These are phyloP conservation scores for Cephus pygmeus DNA, from an alignment of 2,888 invertebrate genomes.

Conservation along the genomic window DNA sequence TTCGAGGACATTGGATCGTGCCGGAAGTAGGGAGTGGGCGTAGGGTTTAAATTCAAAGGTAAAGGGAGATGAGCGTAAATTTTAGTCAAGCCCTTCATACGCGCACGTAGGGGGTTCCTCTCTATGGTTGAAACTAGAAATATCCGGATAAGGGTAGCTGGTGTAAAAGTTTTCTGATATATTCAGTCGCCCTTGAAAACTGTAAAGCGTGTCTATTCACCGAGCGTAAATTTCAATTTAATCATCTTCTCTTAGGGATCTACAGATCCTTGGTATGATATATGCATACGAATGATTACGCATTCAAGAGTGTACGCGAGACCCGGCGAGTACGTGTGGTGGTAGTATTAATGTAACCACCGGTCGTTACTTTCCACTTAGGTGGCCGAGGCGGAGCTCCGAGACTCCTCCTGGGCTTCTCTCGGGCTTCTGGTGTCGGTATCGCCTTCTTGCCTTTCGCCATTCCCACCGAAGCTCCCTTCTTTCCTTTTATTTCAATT, in stretches of 20 bases:
- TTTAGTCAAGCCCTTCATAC: not conserved
- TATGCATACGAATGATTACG: constrained; percentile 4
- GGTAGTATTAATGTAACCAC: constrained; percentile 11
- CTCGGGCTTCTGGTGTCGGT: not conserved
- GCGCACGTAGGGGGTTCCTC: too few relatives aligned
- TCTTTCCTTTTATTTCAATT: constrained; percentile 30
- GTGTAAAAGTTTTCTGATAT: not conserved
- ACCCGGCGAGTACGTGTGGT: not conserved
- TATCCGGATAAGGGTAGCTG: not conserved
- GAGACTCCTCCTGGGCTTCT: not conserved
- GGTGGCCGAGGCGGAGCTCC: constrained; percentile 8
- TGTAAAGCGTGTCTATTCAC: not conserved
- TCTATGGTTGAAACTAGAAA: not conserved
- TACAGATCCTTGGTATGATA: not conserved
- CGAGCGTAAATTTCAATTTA: constrained; percentile 37
- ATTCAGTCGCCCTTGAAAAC: not conserved
- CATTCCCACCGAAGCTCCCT: constrained; percentile 4
- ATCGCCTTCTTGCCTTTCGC: constrained; percentile 6
- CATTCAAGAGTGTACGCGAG: not conserved
- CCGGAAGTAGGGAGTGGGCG: not conserved
- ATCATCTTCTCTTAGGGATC: constrained; percentile 25
- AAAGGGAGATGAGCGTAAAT: not conserved
- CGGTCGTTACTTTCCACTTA: constrained; percentile 14
- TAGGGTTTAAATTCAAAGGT: not conserved
- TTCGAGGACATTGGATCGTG: constrained; percentile 10